Evolutionary conservation across 2,797 vertebrate species (phyloP).

Genomic region (Neostethus bicornis): DNA sequence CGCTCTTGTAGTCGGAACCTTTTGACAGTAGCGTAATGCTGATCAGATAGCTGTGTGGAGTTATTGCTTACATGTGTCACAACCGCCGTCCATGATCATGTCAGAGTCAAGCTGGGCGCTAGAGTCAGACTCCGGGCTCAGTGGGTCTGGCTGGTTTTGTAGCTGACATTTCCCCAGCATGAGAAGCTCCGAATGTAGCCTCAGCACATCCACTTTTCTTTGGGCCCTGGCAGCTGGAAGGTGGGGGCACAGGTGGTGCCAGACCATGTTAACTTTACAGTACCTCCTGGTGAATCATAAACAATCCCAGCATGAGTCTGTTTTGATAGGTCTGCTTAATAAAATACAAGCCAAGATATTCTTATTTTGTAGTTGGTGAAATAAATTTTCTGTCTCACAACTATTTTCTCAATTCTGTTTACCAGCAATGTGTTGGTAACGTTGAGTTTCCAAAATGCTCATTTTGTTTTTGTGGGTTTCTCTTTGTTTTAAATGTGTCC

Average conservation of each 20-base stretch:
- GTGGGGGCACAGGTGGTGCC: slow-evolving; percentile 77
- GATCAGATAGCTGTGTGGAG: slow-evolving; percentile 81
- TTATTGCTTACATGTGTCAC: slow-evolving; percentile 80
- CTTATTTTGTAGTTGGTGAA: slow-evolving; percentile 14
- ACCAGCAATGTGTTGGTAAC: slow-evolving; percentile 10
- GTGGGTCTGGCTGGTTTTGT: slow-evolving; percentile 70
- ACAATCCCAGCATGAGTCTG: slow-evolving; percentile 66
- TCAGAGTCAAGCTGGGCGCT: slow-evolving; percentile 70
- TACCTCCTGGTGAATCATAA: slow-evolving; percentile 71
- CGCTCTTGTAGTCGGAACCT: slow-evolving; percentile 61
- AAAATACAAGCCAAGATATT: slow-evolving; percentile 68
- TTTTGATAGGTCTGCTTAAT: slow-evolving; percentile 73
- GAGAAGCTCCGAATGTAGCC: slow-evolving; percentile 61
- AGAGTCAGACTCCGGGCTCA: slow-evolving; percentile 66
- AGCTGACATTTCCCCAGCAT: slow-evolving; percentile 82
- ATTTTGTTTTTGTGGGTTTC: slow-evolving; percentile 5
- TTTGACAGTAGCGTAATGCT: slow-evolving; percentile 77
- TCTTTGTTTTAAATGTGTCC: slow-evolving; percentile 12
- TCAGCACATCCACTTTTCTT: slow-evolving; percentile 56
- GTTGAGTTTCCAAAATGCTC: slow-evolving; percentile 28
- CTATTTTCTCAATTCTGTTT: slow-evolving; percentile 28
- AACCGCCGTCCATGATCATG: slow-evolving; percentile 73
- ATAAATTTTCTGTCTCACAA: slow-evolving; percentile 21
- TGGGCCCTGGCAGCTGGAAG: slow-evolving; percentile 69
- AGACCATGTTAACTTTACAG: slow-evolving; percentile 76